These are phyloP conservation scores for Calypte anna DNA, from an alignment of 2,113 vertebrate species.

Conservation along the genomic window DNA sequence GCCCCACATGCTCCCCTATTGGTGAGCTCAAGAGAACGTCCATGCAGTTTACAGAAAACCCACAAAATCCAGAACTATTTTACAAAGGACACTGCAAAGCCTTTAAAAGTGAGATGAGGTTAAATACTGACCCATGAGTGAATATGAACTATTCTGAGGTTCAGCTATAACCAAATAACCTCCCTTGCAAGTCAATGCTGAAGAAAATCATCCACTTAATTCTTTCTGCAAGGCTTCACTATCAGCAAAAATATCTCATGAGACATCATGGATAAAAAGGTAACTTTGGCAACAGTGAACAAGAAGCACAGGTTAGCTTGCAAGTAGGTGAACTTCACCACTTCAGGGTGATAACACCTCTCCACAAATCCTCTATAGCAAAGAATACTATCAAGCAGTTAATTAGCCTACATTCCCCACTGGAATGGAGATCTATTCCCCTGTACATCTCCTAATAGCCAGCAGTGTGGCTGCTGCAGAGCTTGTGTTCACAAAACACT, in stretches of 20 bases:
- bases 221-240: neutral
- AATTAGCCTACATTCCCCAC: neutral
- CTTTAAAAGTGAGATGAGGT: conserved; percentile 9
- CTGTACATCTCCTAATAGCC: neutral
- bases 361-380: neutral
- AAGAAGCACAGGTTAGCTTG: neutral
- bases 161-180: neutral
- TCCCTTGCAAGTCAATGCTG: neutral
- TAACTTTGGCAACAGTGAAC: neutral
- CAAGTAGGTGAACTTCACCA: neutral
- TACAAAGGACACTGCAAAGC: neutral
- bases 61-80: neutral
- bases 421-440: neutral
- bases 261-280: neutral
- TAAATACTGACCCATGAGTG: neutral
- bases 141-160: neutral
- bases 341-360: neutral
- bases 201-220: neutral
- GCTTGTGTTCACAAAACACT: rapidly evolving
- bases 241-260: neutral
- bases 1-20: neutral
- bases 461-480: neutral
- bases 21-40: neutral
- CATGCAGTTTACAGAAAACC: neutral
- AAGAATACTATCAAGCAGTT: neutral